A percentile compares a stretch with the other conserved stretches of the same genome.
Evolutionary conservation across 2,113 vertebrate species (phyloP).

Genomic region (Lagopus leucura): DNA sequence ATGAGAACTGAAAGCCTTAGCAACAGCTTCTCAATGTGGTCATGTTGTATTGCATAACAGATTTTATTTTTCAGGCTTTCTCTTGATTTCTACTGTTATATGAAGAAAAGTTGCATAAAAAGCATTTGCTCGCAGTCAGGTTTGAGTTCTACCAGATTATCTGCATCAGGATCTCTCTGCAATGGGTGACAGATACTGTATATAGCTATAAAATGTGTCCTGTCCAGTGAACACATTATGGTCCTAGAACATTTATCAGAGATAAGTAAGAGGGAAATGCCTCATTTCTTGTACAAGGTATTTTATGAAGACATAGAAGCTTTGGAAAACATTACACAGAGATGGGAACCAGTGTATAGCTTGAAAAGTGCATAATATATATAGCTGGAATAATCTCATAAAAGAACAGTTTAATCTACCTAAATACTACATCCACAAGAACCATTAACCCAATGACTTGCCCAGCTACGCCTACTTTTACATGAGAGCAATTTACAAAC

Average conservation of each 20-base stretch:
- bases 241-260: neutral
- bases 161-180: neutral
- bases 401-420: neutral
- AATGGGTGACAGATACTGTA: neutral
- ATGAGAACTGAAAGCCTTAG: slow-evolving; percentile 29
- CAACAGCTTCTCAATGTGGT: slow-evolving; percentile 1
- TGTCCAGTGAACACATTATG: neutral
- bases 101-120: neutral
- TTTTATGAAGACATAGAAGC: neutral
- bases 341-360: neutral
- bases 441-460: neutral
- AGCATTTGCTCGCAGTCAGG: neutral
- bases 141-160: neutral
- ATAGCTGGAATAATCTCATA: too few relatives aligned
- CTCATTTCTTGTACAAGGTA: neutral
- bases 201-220: neutral
- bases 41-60: neutral
- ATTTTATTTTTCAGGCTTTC: neutral
- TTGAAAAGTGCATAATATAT: neutral
- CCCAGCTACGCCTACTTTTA: neutral
- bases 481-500: too few relatives aligned
- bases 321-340: neutral
- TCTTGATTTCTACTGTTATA: neutral
- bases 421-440: neutral
- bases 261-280: neutral